phyloP scores from a whole-genome alignment of 2,113 vertebrate genomes.

The Drymodes brunneopygia region DNA sequence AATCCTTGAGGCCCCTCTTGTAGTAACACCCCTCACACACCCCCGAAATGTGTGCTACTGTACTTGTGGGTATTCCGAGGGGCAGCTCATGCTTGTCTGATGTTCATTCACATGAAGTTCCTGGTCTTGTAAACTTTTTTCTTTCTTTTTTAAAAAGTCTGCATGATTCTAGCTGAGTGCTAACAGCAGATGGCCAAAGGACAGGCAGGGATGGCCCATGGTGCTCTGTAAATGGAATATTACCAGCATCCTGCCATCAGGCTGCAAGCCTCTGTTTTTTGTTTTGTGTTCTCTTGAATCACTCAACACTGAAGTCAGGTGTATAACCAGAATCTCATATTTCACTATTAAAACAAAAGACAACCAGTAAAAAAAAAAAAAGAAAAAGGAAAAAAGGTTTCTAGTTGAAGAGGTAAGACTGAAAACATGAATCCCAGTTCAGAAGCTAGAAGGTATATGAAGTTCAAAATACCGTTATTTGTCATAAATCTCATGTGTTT shows the following conservation, averaged over 20 bases:
- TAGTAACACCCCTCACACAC: neutral
- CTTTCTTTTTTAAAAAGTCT: neutral
- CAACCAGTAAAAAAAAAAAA: neutral
- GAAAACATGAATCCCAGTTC: neutral
- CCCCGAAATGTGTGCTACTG: too few relatives aligned
- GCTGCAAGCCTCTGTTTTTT: neutral
- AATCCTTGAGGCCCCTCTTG: neutral
- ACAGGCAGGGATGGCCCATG: neutral
- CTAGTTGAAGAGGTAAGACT: neutral
- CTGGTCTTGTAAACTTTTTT: neutral
- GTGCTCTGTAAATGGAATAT: constrained; percentile 38
- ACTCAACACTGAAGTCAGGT: neutral
- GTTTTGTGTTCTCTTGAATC: neutral
- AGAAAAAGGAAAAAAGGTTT: neutral
- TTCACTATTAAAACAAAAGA: neutral
- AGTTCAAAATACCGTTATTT: constrained; percentile 18
- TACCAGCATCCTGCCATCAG: neutral
- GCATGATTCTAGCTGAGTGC: neutral
- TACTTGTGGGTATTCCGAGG: neutral
- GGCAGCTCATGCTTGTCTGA: neutral
- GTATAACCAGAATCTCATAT: neutral
- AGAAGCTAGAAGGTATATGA: neutral
- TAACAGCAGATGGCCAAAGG: constrained; percentile 46
- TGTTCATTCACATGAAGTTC: neutral
- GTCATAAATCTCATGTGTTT: constrained; percentile 5